Base-by-base conservation (phyloP, 1,140 invertebrate genomes). In the Pantala flavescens region DNA sequence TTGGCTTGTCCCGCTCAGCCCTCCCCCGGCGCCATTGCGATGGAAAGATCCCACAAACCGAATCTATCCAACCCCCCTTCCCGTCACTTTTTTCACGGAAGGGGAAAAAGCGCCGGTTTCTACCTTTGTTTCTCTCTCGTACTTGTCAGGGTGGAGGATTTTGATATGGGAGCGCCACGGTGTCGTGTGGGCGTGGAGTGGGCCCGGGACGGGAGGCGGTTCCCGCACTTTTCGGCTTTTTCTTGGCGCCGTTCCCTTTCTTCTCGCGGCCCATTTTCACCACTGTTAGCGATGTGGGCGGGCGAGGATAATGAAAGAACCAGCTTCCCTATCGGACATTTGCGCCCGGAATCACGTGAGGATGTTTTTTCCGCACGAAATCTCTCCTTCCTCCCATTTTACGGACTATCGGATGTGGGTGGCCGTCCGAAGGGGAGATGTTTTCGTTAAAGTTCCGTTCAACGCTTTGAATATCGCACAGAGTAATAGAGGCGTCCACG, bases 301-400 rank as follows among this genome's bases (percentile, higher is more conserved):
- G 49, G 49, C 49, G 49, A 63, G 49, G 49, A 63, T 63, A 63
- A 63, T 63, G 49, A 63, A 63, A 63, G n/a, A 63, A 21, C n/a
- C 2, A 63, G 28, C 28, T 9, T 36, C 28, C 28, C 28, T 36
- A 36, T 36, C 28, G 28, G 2, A 9, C 28, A 36, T 36, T 36
- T 36, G 28, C 28, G 28, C 28, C 28, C 28, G 28, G 28, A 36
- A 36, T 36, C 28, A 36, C 28, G 28, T 36, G 28, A 36, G 28
- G 28, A 36, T 36, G 28, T 36, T 36, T 36, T 36, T 36, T 36
- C 28, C 28, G 28, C 28, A 36, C 28, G 28, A 36, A 36, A 36
- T 36, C 28, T 36, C 28, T 36, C 28, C 28, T 36, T 36, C 28
- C 28, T 2, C 28, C 28, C 9, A 36, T 36, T 36, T 36, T 36